A percentile compares a stretch with the other conserved stretches of the same genome.
Evolutionary conservation across 2,797 vertebrate species (phyloP).

Genomic region (Pyrrhura leucotis): DNA sequence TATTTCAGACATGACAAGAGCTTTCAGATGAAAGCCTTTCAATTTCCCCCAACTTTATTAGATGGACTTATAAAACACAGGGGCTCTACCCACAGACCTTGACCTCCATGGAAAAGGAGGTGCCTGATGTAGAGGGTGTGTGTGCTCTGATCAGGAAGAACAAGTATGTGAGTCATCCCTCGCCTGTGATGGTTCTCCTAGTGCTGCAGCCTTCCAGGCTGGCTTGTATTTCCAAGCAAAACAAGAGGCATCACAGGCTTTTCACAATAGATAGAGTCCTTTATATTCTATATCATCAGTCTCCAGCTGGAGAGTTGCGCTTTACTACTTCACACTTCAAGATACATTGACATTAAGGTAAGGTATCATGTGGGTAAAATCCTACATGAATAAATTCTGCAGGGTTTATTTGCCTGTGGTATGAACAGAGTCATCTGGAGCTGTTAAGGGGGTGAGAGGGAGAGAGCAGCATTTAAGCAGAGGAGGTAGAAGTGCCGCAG

Average conservation of each 20-base stretch:
- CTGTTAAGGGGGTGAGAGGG: not conserved
- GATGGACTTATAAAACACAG: not conserved
- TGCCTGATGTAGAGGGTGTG: not conserved
- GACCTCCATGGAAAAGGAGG: not conserved
- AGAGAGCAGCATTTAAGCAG: not conserved
- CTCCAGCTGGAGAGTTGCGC: not conserved
- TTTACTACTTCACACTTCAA: not conserved
- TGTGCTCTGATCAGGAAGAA: not conserved
- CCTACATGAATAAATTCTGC: not conserved
- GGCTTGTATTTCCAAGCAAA: not conserved
- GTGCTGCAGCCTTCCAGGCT: not conserved
- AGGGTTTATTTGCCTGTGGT: not conserved
- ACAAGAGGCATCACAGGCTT: not conserved
- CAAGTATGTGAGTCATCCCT: not conserved
- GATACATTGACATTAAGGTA: not conserved
- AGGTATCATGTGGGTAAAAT: not conserved
- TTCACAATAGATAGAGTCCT: not conserved
- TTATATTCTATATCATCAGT: not conserved
- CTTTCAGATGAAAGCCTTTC: not conserved
- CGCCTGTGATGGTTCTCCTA: not conserved
- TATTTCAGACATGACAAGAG: not conserved
- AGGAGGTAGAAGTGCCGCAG: not conserved
- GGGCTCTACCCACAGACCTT: not conserved
- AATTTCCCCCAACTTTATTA: not conserved
- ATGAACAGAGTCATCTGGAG: not conserved